A percentile compares a stretch with the other conserved stretches of the same genome.
Conservation (phyloP, 2,888 invertebrate genomes). For the Ennomos fuscantarius region DNA sequence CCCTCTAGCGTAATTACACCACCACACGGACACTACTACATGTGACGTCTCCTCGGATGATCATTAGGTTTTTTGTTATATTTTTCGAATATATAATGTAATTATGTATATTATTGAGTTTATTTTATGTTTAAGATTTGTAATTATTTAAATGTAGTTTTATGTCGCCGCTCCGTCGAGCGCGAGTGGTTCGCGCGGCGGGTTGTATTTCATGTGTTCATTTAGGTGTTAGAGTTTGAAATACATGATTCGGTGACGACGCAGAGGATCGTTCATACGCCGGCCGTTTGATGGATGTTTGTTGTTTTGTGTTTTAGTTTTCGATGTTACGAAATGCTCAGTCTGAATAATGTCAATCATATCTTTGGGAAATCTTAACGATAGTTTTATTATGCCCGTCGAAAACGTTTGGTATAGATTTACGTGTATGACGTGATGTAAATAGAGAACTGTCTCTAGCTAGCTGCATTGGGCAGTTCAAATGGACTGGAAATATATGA, state of each 20-base stretch:
- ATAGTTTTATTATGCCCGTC: conserved; percentile 39
- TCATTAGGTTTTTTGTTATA: conserved; percentile 69
- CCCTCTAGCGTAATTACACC: conserved; percentile 40
- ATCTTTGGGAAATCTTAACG: conserved; percentile 68
- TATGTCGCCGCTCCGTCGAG: conserved; percentile 63
- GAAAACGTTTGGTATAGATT: conserved; percentile 41
- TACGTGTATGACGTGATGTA: conserved; percentile 39
- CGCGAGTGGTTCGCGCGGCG: conserved; percentile 60
- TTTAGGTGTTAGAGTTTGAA: conserved; percentile 82
- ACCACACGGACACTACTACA: conserved; percentile 28
- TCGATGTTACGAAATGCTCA: conserved; percentile 74
- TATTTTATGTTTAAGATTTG: conserved; percentile 81
- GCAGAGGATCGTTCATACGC: conserved; percentile 68
- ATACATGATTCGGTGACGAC: conserved; percentile 69
- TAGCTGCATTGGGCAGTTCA: conserved; percentile 15
- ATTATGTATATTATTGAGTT: conserved; percentile 84
- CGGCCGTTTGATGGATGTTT: conserved; percentile 75
- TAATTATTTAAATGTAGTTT: conserved; percentile 79
- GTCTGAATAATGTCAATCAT: conserved; percentile 84
- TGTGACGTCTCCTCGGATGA: conserved; percentile 42
- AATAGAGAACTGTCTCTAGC: conserved; percentile 33
- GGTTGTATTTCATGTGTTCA: conserved; percentile 83
- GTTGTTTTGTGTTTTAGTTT: conserved; percentile 81
- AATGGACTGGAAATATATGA: conserved; percentile 13
- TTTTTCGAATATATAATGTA: conserved; percentile 83